Conservation (phyloP, 2,888 invertebrate species). For the Euspilapteryx auroguttella region DNA sequence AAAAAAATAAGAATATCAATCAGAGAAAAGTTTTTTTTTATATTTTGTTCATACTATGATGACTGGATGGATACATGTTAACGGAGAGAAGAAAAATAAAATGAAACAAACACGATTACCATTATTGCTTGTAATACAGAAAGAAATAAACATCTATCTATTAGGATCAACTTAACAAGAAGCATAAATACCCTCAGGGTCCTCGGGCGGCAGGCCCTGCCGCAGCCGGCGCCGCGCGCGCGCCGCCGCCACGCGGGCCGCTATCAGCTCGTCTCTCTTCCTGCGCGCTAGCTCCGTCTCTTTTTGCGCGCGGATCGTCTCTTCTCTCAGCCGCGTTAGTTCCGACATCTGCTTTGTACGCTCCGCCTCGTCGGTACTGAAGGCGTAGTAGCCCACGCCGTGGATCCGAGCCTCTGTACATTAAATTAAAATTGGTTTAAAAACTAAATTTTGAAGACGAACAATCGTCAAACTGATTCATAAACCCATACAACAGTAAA, state of each 20-base stretch:
- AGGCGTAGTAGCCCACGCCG: constrained; percentile 90
- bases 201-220: constrained; percentile 71
- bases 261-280: constrained; percentile 67
- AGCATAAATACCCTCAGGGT: constrained; percentile 57
- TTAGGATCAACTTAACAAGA: too few species aligned
- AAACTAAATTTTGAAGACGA: too few species aligned
- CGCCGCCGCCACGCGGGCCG: constrained; percentile 72
- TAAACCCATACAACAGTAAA: too few species aligned
- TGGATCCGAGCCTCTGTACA: constrained; percentile 82
- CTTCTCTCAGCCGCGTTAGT: constrained; percentile 68
- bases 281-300: constrained; percentile 63
- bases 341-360: constrained; percentile 81
- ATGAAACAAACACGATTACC: too few species aligned
- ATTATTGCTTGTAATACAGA: too few species aligned
- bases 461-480: too few species aligned
- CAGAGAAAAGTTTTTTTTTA: neutral
- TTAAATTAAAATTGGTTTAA: neutral
- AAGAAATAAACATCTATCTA: too few species aligned
- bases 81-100: too few species aligned
- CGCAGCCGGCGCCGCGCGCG: constrained; percentile 72
- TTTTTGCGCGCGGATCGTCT: constrained; percentile 70
- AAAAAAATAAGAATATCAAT: constrained; percentile 4
- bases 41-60: neutral
- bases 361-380: constrained; percentile 82
- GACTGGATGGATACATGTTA: neutral